Base-by-base conservation (phyloP, 2,797 vertebrate species). In the Tympanoctomys barrerae region DNA sequence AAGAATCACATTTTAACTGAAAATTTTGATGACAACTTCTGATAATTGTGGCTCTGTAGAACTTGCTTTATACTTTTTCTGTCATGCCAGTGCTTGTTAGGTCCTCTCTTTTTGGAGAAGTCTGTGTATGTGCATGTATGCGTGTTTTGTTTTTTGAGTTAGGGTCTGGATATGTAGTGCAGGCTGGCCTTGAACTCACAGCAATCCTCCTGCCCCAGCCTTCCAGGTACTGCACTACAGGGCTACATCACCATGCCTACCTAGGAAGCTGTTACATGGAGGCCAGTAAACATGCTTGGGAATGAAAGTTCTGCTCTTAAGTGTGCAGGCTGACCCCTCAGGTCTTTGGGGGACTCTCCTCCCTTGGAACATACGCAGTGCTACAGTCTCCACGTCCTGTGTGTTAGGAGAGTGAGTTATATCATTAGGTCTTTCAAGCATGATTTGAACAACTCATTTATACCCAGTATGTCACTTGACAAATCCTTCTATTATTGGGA, bases 241-340 rank as follows among this genome's bases (percentile, higher is more conserved):
- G 21, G 5, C 12, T 26, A 12, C 5, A 12, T 12, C 11, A 42
- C 39, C 71, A 75, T 1, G 21, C 22, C 39, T 21, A 73, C 11
- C 39, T 75, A 42, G 71, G 39, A 99, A 87, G 97, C 97, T 39
- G 94, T 98, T 90, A 99, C 97, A 71, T 39, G 97, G 96, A 99
- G 97, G 39, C 99, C 98, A 86, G 99, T 99, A 42, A 99, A 96
- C 18, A 97, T 93, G 2, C 96, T 98, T 97, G 99, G 98, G 95
- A 98, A 98, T 18, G 96, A 97, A 39, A 99, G 97, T 71, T 99
- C 98, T 64, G 97, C 95, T 98, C 99, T 98, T 93, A 99, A 89
- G 71, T 98, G 97, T 87, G 98, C 97, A 96, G 99, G 96, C 7
- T 99, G 97, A 94, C 97, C 96, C 96, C 95, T 98, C 92, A 99